A percentile compares a stretch with the other conserved stretches of the same genome.
These are phyloP conservation scores for Drosophila anomalipes DNA, from an alignment of 2,888 invertebrate species.

Conservation along the genomic window DNA sequence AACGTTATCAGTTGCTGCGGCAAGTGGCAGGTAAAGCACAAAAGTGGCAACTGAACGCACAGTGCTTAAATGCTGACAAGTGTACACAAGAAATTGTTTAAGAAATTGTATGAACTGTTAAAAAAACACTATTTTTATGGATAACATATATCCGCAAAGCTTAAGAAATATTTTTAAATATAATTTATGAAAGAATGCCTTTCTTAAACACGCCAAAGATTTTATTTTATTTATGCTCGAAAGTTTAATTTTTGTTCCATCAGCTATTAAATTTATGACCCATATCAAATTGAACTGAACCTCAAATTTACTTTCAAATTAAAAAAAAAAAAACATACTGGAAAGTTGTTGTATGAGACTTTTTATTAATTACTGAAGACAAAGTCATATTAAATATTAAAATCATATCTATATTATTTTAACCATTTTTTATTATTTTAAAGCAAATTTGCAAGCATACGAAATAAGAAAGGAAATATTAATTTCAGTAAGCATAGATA, in stretches of 20 bases:
- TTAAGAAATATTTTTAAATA: not conserved
- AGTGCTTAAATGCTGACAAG: conserved; percentile 12
- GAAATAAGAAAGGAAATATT: not conserved
- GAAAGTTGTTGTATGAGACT: not conserved
- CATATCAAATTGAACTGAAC: not conserved
- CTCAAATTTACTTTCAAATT: not conserved
- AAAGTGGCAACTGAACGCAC: conserved; percentile 38
- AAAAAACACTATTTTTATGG: not conserved
- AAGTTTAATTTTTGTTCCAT: not conserved
- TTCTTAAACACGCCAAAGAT: not conserved
- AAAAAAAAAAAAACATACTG: not conserved
- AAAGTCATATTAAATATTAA: not conserved
- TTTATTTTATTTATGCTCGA: not conserved
- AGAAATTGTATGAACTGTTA: not conserved
- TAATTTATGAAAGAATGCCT: not conserved
- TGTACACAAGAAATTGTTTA: not conserved
- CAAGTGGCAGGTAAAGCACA: conserved; percentile 48
- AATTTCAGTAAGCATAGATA: not conserved
- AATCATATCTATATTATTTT: not conserved
- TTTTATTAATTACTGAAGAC: not conserved
- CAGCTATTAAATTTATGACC: not conserved
- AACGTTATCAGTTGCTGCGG: conserved; percentile 46
- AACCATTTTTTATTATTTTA: not conserved
- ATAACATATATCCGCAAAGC: not conserved
- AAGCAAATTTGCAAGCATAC: not conserved